phyloP scores from a whole-genome alignment of 2,113 vertebrate genomes.

The Romanogobio albipinnatus region DNA sequence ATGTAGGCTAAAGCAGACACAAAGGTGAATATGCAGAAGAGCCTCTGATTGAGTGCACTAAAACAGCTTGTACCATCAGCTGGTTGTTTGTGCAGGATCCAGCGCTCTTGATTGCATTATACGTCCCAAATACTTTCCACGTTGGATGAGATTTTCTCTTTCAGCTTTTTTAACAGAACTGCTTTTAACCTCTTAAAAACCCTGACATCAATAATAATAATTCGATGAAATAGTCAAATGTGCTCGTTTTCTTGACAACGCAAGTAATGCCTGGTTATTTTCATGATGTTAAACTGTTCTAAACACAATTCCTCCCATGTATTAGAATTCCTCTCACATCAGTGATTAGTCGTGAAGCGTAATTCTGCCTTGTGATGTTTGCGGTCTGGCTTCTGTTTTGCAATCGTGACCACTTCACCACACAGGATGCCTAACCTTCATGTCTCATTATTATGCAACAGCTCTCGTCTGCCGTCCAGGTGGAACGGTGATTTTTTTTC shows the following conservation, averaged over 20 bases:
- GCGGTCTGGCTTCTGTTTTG: constrained; percentile 16
- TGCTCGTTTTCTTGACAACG: not conserved
- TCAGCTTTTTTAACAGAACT: not conserved
- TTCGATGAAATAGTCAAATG: not conserved
- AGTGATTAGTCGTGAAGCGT: not conserved
- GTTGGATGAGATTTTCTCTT: not conserved
- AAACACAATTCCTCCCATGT: not conserved
- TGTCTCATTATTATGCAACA: constrained; percentile 51
- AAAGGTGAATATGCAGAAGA: constrained; percentile 30
- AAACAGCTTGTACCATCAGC: not conserved
- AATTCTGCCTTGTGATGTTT: constrained; percentile 20
- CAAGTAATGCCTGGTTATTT: not conserved
- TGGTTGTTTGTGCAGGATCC: not conserved
- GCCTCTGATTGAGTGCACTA: not conserved
- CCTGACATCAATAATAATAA: not conserved
- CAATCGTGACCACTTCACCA: constrained; percentile 5
- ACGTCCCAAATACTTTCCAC: not conserved
- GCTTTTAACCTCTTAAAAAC: not conserved
- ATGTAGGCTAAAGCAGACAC: not conserved
- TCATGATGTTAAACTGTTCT: not conserved
- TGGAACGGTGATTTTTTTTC: constrained; percentile 50
- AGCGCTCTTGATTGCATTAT: not conserved
- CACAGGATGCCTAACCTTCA: constrained; percentile 37
- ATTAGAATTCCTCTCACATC: constrained; percentile 2
- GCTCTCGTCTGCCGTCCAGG: constrained; percentile 28